Percentiles rank a stretch among this genome's conserved stretches.
Evolutionary conservation across 2,888 invertebrate genomes (phyloP).

Genomic region (Pandemis heparana): DNA sequence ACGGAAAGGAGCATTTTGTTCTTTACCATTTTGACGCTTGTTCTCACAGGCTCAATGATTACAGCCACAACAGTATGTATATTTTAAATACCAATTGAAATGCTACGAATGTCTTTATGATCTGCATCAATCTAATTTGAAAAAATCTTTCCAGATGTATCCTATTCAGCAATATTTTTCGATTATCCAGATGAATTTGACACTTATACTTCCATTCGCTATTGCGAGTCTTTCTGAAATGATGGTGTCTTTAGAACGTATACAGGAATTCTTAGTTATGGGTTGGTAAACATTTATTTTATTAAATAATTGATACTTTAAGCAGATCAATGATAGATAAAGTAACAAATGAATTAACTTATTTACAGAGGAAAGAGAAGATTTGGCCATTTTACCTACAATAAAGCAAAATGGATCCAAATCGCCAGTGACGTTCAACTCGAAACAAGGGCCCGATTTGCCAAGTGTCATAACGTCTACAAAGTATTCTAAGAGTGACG

Average conservation of each 20-base stretch:
- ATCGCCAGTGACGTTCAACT: slow-evolving; percentile 55
- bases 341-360: neutral
- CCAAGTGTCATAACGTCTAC: slow-evolving; percentile 52
- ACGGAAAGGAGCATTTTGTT: slow-evolving; percentile 90
- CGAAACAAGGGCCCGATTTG: slow-evolving; percentile 48
- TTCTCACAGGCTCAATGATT: slow-evolving; percentile 67
- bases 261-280: slow-evolving; percentile 84
- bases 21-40: slow-evolving; percentile 80
- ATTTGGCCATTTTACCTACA: slow-evolving; percentile 53
- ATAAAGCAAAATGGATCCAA: slow-evolving; percentile 47
- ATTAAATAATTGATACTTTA: neutral
- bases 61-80: slow-evolving; percentile 70
- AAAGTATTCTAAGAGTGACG: slow-evolving; percentile 55
- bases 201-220: slow-evolving; percentile 84
- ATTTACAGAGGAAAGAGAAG: slow-evolving; percentile 69
- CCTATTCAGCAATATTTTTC: slow-evolving; percentile 86
- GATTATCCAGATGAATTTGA: slow-evolving; percentile 84
- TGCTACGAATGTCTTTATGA: neutral
- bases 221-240: slow-evolving; percentile 85
- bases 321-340: neutral
- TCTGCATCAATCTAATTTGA: neutral
- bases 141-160: slow-evolving; percentile 77
- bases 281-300: slow-evolving; percentile 60
- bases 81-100: neutral
- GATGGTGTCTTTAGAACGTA: slow-evolving; percentile 84